These are phyloP conservation scores for Mareca penelope DNA, from an alignment of 2,797 vertebrate genomes.

Conservation along the genomic window DNA sequence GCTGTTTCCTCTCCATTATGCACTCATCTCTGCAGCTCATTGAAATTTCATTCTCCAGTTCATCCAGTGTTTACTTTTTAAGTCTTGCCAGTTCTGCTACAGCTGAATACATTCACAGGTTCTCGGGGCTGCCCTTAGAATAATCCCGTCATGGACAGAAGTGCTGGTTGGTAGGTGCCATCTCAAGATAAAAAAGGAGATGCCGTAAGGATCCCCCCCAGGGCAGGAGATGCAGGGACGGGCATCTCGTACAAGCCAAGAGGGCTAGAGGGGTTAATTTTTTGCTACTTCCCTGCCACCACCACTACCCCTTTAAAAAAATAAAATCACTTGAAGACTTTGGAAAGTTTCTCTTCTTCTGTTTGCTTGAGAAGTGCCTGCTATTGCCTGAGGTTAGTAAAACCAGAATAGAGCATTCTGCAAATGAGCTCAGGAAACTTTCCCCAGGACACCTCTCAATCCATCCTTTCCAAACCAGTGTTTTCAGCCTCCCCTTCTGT, in stretches of 20 bases:
- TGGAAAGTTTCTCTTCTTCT: neutral
- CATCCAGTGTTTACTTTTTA: neutral
- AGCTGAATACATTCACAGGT: neutral
- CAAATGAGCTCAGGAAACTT: neutral
- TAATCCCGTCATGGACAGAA: neutral
- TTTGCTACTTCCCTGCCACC: neutral
- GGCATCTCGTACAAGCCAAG: neutral
- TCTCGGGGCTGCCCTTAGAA: neutral
- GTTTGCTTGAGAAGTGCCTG: neutral
- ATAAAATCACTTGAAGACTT: neutral
- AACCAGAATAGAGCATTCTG: neutral
- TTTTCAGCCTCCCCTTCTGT: neutral
- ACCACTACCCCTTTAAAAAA: neutral
- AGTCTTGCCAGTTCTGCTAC: neutral
- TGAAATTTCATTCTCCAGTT: neutral
- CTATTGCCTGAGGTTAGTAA: neutral
- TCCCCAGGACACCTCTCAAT: neutral
- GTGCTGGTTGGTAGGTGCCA: neutral
- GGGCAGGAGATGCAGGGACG: neutral
- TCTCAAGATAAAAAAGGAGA: neutral
- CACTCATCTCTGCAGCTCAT: accelerated
- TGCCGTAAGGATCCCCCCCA: neutral
- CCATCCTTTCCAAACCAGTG: neutral
- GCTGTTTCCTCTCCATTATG: neutral
- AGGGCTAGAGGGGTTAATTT: neutral